These are phyloP conservation scores for Sigmodon hispidus DNA, from an alignment of 2,113 vertebrate genomes.

Conservation along the genomic window DNA sequence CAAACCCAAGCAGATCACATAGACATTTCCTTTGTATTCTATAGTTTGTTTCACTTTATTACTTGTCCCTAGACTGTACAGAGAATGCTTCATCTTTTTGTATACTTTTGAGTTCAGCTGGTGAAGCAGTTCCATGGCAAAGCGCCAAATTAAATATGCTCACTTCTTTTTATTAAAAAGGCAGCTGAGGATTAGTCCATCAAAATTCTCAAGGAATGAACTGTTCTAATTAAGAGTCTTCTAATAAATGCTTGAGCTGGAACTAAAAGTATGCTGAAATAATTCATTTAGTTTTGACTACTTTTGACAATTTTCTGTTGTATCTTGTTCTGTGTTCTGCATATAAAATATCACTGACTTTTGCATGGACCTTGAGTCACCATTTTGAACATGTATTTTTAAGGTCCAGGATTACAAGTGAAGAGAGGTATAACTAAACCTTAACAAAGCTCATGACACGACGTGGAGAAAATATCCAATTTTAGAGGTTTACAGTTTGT, in stretches of 20 bases:
- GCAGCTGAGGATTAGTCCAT: constrained; percentile 50
- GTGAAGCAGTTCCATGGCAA: neutral
- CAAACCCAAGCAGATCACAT: neutral
- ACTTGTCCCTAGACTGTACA: neutral
- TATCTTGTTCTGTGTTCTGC: neutral
- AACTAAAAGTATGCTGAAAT: constrained; percentile 48
- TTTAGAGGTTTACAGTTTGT: neutral
- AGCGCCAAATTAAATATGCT: constrained; percentile 63
- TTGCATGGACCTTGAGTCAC: neutral
- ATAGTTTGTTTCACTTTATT: constrained; percentile 20
- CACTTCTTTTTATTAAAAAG: constrained; percentile 57
- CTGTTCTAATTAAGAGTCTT: constrained; percentile 56
- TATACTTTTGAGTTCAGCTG: constrained; percentile 14
- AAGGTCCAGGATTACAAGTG: constrained; percentile 21
- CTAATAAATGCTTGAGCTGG: constrained; percentile 53
- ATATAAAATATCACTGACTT: constrained; percentile 24
- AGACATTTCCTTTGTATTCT: neutral
- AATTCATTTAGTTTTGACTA: constrained; percentile 40
- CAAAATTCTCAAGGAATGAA: constrained; percentile 49
- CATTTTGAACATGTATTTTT: constrained; percentile 26
- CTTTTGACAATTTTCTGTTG: constrained; percentile 55
- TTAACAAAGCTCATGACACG: neutral
- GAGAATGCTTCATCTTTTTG: constrained; percentile 30
- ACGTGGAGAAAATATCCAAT: neutral
- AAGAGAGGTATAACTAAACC: neutral